Base-by-base conservation (phyloP, 2,888 invertebrate species). In the Galeruca laticollis region DNA sequence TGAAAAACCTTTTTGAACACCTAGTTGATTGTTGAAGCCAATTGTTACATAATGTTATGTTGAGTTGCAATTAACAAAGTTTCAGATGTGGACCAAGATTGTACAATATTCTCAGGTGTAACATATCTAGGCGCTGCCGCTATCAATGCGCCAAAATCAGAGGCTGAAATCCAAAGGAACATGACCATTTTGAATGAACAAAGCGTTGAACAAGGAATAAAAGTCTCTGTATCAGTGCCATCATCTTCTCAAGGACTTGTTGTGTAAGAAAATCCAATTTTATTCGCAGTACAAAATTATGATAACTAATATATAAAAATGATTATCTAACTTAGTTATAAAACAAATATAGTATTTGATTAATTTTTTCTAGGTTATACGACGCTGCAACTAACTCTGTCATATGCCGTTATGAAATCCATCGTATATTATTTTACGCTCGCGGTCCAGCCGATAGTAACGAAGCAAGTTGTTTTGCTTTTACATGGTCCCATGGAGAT, bases 401-500 rank as follows among this genome's bases (percentile, higher is more conserved):
- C 75, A 95, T 97, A 85, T 91, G 94, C 0, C 91, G 93, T 3
- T 99, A 96, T 84, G 93, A 96, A 78, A 94, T 98, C 68, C 95
- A 96, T 80, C 92, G 96, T 74, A 98, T 98, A 76, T 89, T 97
- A 73, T 97, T 98, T 87, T 99, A 98, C 86, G 97, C 97, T 8
- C 92, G 97, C 60, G 99, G 99, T 8, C 90, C 92, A 37, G 90
- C 91, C 11, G 93, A 93, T 57, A 92, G 94, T 20, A 88, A 90
- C 0, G 97, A 98, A 79, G 92, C 93, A 0, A 91, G 95, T n/a
- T 99, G 99, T 86, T 99, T 99, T 87, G 98, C 98, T 9, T 98
- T 99, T 86, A 98, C 98, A 0, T 98, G 97, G 92, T 94, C 97
- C 59, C 96, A 97, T 83, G 97, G 97, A 0, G 95, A 96, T 80